Base-by-base conservation (phyloP, 2,113 vertebrate species). In the Peromyscus polionotus region DNA sequence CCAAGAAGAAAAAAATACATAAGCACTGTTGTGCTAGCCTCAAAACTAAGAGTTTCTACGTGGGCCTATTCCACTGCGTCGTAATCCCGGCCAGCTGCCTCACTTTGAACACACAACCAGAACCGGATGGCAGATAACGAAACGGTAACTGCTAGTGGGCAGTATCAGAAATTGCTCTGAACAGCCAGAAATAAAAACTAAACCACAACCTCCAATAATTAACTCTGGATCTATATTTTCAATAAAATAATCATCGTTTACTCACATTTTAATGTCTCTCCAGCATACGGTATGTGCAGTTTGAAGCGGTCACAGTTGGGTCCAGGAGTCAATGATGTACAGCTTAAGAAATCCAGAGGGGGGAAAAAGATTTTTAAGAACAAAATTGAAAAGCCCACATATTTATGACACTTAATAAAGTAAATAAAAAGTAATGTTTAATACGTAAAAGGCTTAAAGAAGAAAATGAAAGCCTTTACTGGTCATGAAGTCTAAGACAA, bases 241-340 rank as follows among this genome's bases (percentile, higher is more conserved):
- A 72, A 31, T 1, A 94, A 67, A 65, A 97, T 0, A 67, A 86
- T 10, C 72, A 93, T 22, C 67, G 77, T 94, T 95, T 96, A 98
- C 99, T 99, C 98, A 99, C 99, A 99, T 99, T 99, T 99, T 72
- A 99, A 99, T 19, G 99, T 99, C 98, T 99, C 99, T 98, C 99
- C 99, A 93, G 99, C 99, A 90, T 99, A 99, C 3, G 99, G 99
- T 95, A 99, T 99, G 98, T 99, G 99, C 59, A 99, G 99, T 90
- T 99, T 99, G 98, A 99, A 99, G 84, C 99, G 99, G 98, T 99
- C 99, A 96, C 99, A 99, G 98, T 99, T 99, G 61, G 99, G 99
- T 75, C 99, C 99, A 84, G 99, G 99, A 26, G 99, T 99, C 98
- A 99, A 97, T 90, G 99, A 99, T 0, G 99, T 99, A 96, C 99